A percentile compares a stretch with the other conserved stretches of the same genome.
These are phyloP conservation scores for Cotesia vestalis DNA, from an alignment of 1,140 invertebrate genomes.

Conservation along the genomic window DNA sequence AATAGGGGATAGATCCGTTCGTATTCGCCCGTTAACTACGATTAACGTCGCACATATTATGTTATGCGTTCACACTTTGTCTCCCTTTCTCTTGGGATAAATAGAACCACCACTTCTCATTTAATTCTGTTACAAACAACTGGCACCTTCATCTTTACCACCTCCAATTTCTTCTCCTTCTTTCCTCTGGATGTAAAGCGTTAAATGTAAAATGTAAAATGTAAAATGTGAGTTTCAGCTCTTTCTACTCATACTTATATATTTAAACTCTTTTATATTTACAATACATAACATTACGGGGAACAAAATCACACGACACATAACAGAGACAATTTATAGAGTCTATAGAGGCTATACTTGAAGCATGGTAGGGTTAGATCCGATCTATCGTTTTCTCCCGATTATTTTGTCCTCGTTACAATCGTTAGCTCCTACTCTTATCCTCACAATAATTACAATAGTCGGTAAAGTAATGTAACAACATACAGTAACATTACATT, in stretches of 20 bases:
- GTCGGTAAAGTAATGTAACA: background rate
- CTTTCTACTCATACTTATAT: constrained; percentile 21
- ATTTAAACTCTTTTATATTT: constrained; percentile 1
- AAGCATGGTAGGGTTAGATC: no score
- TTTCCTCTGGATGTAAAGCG: background rate
- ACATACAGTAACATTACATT: no score
- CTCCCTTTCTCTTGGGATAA: constrained; percentile 37
- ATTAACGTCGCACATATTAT: constrained; percentile 26
- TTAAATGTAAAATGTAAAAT: background rate
- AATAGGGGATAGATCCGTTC: constrained; percentile 25
- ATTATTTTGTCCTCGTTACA: constrained; percentile 25
- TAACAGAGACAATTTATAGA: no score
- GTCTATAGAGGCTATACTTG: no score
- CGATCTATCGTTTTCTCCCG: constrained; percentile 19
- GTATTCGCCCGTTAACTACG: constrained; percentile 34
- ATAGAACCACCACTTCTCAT: no score
- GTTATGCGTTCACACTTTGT: constrained; percentile 36
- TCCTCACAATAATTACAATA: background rate
- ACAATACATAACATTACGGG: no score
- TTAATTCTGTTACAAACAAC: no score
- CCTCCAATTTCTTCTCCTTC: constrained; percentile 11
- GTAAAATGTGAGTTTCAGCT: background rate
- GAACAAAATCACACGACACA: no score
- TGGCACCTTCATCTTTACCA: constrained; percentile 17
- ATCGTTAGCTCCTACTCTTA: background rate